Conservation (phyloP, 2,888 invertebrate genomes). For the Formica aserva region DNA sequence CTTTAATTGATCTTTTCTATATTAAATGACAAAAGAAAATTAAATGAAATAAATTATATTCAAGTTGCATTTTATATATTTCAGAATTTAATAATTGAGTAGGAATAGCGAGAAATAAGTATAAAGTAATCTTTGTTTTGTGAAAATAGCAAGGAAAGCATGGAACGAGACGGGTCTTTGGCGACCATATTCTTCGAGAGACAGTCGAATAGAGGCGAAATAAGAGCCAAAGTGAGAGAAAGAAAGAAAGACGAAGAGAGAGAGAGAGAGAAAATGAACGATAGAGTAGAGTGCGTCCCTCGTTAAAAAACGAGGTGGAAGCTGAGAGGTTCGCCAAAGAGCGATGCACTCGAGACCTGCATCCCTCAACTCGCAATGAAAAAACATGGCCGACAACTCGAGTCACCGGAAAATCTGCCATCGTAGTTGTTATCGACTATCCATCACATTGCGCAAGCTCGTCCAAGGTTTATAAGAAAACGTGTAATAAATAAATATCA, state of each 20-base stretch:
- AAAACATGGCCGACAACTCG: constrained; percentile 82
- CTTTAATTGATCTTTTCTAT: neutral
- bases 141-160: constrained; percentile 38
- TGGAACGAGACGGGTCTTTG: constrained; percentile 37
- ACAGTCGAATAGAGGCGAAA: constrained; percentile 33
- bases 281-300: constrained; percentile 70
- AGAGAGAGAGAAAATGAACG: constrained; percentile 41
- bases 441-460: constrained; percentile 57
- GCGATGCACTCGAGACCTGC: constrained; percentile 83
- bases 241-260: neutral
- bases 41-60: neutral
- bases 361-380: constrained; percentile 79
- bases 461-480: neutral
- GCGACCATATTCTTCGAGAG: constrained; percentile 43
- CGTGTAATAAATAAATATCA: constrained; percentile 9
- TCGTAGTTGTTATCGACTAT: constrained; percentile 75
- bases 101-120: neutral
- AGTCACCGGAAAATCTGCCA: constrained; percentile 72
- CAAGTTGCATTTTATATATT: neutral
- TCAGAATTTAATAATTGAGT: constrained; percentile 32
- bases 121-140: constrained; percentile 37
- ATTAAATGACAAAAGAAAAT: neutral
- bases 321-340: constrained; percentile 83
- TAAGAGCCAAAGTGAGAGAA: constrained; percentile 37
- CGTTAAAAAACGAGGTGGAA: constrained; percentile 80